Percentiles rank a stretch among this genome's conserved stretches.
Evolutionary conservation across 2,888 invertebrate species (phyloP).

Genomic region (Hydropsyche betteni): DNA sequence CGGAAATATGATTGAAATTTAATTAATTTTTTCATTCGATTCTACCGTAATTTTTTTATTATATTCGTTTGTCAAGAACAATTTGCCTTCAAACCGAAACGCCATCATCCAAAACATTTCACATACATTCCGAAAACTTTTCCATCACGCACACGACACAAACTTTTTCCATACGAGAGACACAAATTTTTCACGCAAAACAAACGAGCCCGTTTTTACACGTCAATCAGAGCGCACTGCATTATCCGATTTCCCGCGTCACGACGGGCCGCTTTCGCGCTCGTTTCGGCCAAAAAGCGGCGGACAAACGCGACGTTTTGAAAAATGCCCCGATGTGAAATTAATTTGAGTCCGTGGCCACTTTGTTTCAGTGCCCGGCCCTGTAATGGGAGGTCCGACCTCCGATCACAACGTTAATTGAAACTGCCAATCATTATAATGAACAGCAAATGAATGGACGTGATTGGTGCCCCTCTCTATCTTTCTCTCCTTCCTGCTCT

Average conservation of each 20-base stretch:
- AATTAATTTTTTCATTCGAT: conserved; percentile 18
- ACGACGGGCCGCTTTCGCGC: not conserved
- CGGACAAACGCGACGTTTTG: conserved; percentile 34
- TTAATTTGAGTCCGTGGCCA: conserved; percentile 40
- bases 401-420: conserved; percentile 75
- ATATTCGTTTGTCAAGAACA: conserved; percentile 12
- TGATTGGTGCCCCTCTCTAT: conserved; percentile 37
- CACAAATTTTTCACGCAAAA: not conserved
- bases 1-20: conserved; percentile 20
- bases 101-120: too few relatives aligned
- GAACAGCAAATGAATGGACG: conserved; percentile 67
- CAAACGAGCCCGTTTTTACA: not conserved
- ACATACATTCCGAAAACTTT: too few relatives aligned
- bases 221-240: not conserved
- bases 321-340: conserved; percentile 42
- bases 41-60: not conserved
- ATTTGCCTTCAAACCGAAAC: not conserved
- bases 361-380: conserved; percentile 31
- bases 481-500: conserved; percentile 3
- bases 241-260: not conserved
- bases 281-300: not conserved
- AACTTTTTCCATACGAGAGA: too few relatives aligned
- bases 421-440: conserved; percentile 83
- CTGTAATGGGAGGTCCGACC: conserved; percentile 65
- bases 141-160: too few relatives aligned